Base-by-base conservation (phyloP, 2,797 vertebrate species). In the Menidia menidia region DNA sequence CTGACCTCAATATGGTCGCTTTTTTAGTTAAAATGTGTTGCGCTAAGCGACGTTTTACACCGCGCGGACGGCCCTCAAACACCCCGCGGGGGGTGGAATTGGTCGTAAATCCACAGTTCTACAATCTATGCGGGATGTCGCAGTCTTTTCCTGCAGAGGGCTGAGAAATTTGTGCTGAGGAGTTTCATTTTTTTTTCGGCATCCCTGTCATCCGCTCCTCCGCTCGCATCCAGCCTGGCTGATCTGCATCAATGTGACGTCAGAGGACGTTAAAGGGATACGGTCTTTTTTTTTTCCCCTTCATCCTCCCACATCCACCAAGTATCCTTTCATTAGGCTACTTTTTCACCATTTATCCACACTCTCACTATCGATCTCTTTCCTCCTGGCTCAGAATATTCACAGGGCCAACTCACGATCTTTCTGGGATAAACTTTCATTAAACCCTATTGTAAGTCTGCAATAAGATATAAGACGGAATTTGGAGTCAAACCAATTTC, bases 231-330 rank as follows among this genome's bases (percentile, higher is more conserved):
- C 82, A 78, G 85, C 85, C 87, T 82, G 82, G 75, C 68, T 82
- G 87, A 88, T 80, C 91, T 89, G 94, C 93, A 94, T 93, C 93
- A 90, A 78, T 69, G 54, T 95, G 93, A 95, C 93, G 93, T 95
- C 93, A 94, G 87, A 90, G 82, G 68, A 86, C 78, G 60, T 93
- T 94, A 93, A 93, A 94, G 93, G 42, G 85, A 89, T 77, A 93
- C 81, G 60, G 57, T 80, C 78, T 66, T 0, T 77, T 72, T 64
- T 57, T 48, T 47, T 25, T 30, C 4, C 15, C 11, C 12, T 30
- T 39, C 19, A 39, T 16, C 56, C n/a, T 60, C 15, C 9, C 32
- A 62, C 31, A 25, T 31, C 39, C 30, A 54, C 25, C 19, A 50
- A 31, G 50, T 70, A 68, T 59, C 58, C 48, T 33, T 56, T 32